phyloP scores from a whole-genome alignment of 2,888 invertebrate genomes.

The Drosophila falleni region DNA sequence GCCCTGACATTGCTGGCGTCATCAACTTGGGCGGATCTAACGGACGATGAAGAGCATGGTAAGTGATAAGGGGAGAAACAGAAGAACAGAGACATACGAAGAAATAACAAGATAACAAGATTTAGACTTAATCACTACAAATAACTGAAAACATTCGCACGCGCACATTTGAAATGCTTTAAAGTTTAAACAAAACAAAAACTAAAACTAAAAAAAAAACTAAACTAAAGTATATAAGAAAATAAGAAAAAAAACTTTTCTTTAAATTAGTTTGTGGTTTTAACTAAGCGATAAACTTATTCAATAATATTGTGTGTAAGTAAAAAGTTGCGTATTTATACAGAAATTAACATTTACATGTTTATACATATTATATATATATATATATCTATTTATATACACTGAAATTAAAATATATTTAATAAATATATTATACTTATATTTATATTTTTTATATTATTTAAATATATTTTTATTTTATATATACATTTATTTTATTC shows the following conservation, averaged over 20 bases:
- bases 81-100: not conserved
- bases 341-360: constrained; percentile 54
- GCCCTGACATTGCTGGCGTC: constrained; percentile 35
- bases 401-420: constrained; percentile 54
- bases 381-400: constrained; percentile 50
- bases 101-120: not conserved
- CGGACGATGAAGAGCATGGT: constrained; percentile 63
- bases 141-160: constrained; percentile 76
- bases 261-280: constrained; percentile 59
- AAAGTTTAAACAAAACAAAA: constrained; percentile 28
- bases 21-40: constrained; percentile 37
- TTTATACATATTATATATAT: constrained; percentile 46
- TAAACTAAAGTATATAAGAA: constrained; percentile 14
- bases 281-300: constrained; percentile 56
- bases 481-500: too few species aligned
- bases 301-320: constrained; percentile 64
- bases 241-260: constrained; percentile 6
- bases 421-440: too few species aligned
- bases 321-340: constrained; percentile 65
- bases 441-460: too few species aligned
- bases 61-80: constrained; percentile 33
- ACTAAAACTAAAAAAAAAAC: constrained; percentile 23
- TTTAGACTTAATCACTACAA: too few species aligned
- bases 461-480: too few species aligned
- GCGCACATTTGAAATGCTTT: constrained; percentile 77